Base-by-base conservation (phyloP, 2,797 vertebrate genomes). In the Takifugu rubripes region DNA sequence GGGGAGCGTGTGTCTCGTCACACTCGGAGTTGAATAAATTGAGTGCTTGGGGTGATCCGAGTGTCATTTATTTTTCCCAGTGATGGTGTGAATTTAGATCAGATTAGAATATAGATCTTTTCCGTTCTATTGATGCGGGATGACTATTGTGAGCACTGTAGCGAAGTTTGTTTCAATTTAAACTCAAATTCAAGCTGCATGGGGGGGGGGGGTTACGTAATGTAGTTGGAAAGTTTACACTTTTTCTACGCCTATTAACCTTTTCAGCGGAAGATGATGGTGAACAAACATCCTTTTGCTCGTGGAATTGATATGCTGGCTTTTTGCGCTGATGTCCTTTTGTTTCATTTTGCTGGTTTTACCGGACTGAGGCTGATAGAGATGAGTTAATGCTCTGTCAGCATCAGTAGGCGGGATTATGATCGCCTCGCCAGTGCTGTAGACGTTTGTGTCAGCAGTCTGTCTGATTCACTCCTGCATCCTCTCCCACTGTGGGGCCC, bases 371-470 rank as follows among this genome's bases (percentile, higher is more conserved):
- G 16, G 31, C 48, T 2, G 16, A 29, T 7, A 10, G 54, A 40
- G 14, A 40, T 50, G 65, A 45, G 44, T 49, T 69, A 64, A 65
- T 71, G 65, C 78, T 72, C 61, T 45, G 73, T 87, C 82, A 80
- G 83, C 84, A 73, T 56, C 79, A 84, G 81, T 76, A 50, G 69
- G 75, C 85, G 71, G 82, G 74, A 88, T 91, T 90, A 86, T 79
- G 67, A 84, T 77, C 70, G 74, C 69, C 74, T 76, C 71, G 72
- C 77, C 61, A 64, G 77, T 61, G 57, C 59, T 67, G 79, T 77
- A 75, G 75, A 79, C 67, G 51, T 82, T 78, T 81, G 69, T 87
- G 87, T 88, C 84, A 87, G 85, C 80, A 88, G 64, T 88, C 74
- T 83, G 64, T 88, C 74, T 83, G 73, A 69, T 68, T 68, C 47